Percentiles rank a stretch among this genome's conserved stretches.
Evolutionary conservation across 2,113 vertebrate species (phyloP).

Genomic region (Gallinago jamesoni): DNA sequence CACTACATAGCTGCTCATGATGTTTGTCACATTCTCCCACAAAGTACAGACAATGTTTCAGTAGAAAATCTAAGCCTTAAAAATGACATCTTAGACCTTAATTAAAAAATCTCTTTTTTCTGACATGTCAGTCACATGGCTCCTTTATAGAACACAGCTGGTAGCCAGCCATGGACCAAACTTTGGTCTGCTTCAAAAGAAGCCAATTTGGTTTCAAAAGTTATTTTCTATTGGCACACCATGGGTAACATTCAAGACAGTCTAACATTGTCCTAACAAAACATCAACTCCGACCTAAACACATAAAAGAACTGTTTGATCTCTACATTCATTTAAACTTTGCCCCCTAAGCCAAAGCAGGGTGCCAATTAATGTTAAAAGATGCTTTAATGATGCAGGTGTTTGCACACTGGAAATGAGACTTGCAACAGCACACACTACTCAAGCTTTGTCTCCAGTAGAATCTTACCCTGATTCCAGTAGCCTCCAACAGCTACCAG

Average conservation of each 20-base stretch:
- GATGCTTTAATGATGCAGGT: not conserved
- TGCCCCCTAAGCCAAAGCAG: not conserved
- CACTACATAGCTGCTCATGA: not conserved
- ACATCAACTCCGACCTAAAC: not conserved
- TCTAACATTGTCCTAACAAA: not conserved
- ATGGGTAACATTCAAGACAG: not conserved
- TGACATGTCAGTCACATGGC: not conserved
- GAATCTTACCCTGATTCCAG: not conserved
- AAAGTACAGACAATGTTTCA: not conserved
- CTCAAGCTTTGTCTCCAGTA: not conserved
- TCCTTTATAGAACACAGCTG: not conserved
- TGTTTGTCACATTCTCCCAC: not conserved
- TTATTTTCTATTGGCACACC: not conserved
- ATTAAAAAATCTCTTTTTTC: not conserved
- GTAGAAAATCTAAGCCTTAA: not conserved
- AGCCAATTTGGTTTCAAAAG: not conserved
- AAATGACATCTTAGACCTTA: not conserved
- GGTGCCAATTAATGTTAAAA: not conserved
- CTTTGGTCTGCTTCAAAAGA: not conserved
- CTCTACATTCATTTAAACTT: not conserved
- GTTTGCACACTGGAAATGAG: not conserved
- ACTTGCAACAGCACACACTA: not conserved
- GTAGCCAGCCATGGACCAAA: not conserved
- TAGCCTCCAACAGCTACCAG: rapidly evolving
- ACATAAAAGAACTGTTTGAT: constrained; percentile 10